Evolutionary conservation across 2,888 invertebrate genomes (phyloP), one percentile per base, ranked within the genome.

Genomic region (Synergus itoensis): DNA sequence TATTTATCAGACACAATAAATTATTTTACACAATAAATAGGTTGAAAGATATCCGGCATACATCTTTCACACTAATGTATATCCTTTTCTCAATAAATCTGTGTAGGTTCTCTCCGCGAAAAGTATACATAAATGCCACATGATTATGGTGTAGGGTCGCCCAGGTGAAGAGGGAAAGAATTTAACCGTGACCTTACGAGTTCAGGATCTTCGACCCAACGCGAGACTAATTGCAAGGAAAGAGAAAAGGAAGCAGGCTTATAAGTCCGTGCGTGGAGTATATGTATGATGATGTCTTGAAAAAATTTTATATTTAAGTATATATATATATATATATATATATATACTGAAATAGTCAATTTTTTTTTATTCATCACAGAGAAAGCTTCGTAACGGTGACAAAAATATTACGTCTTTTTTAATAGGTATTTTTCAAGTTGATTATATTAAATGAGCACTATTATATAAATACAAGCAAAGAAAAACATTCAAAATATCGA

Each of bases 181-280:
- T 79, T 78, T 77, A 81, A 76, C 63, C 80, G 79, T 82, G 80
- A 82, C 82, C 82, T 81, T 77, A 67, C 36, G 45, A 76, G 82
- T 80, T 83, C 82, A 62, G 80, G 83, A 84, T 81, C 83, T 80
- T 77, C 82, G 81, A 82, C 82, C 81, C 80, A 67, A 67, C 79
- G 77, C 75, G 80, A 82, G 81, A 81, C 83, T 82, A 83, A 84
- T 82, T 79, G 81, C 80, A 78, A 82, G 82, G 64, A 77, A 76
- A 82, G 77, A 81, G 80, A 82, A 78, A 79, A 80, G 81, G 79
- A 82, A 82, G 78, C 80, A 78, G 80, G 69, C 76, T 80, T 79
- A 53, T 53, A 53, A 53, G 53, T n/a, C 53, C 53, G n/a, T 53
- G 53, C n/a, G 53, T 65, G 65, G n/a, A 8, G 41, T 18, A 60